Percentiles rank a stretch among this genome's conserved stretches.
These are phyloP conservation scores for Tinea pellionella DNA, from an alignment of 2,888 invertebrate genomes.

Conservation along the genomic window DNA sequence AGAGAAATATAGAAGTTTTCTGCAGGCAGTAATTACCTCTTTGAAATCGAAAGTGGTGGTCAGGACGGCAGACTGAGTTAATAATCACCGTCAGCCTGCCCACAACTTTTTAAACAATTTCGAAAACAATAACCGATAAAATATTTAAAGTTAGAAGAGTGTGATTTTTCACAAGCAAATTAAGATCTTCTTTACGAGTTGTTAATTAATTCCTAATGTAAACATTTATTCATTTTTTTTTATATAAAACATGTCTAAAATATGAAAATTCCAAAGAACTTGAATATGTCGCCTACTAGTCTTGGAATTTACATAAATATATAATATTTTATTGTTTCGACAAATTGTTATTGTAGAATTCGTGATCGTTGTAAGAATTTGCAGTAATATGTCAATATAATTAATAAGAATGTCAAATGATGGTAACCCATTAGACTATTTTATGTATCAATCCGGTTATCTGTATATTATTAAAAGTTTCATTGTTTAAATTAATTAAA, in stretches of 20 bases:
- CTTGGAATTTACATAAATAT: constrained; percentile 48
- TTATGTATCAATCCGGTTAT: background rate
- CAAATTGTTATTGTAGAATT: constrained; percentile 54
- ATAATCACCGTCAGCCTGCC: too few species aligned
- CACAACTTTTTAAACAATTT: too few species aligned
- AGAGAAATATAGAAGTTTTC: too few species aligned
- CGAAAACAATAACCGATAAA: too few species aligned
- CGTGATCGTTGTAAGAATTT: constrained; percentile 38
- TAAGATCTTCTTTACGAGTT: background rate
- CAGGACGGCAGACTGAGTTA: too few species aligned
- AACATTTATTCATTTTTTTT: background rate
- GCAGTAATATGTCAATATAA: constrained; percentile 43
- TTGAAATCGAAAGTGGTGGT: too few species aligned
- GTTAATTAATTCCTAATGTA: constrained; percentile 6
- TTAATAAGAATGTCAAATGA: constrained; percentile 26
- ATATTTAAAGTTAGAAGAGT: background rate
- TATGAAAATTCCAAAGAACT: constrained; percentile 58
- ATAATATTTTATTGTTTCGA: constrained; percentile 57
- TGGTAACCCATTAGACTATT: constrained; percentile 3
- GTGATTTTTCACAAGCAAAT: constrained; percentile 3
- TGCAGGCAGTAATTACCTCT: too few species aligned
- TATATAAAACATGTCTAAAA: background rate
- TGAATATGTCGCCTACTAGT: constrained; percentile 47
- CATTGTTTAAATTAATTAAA: too few species aligned
- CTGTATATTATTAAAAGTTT: background rate